Conservation (phyloP, 1,140 invertebrate species). For the Leptestheria dahalacensis region DNA sequence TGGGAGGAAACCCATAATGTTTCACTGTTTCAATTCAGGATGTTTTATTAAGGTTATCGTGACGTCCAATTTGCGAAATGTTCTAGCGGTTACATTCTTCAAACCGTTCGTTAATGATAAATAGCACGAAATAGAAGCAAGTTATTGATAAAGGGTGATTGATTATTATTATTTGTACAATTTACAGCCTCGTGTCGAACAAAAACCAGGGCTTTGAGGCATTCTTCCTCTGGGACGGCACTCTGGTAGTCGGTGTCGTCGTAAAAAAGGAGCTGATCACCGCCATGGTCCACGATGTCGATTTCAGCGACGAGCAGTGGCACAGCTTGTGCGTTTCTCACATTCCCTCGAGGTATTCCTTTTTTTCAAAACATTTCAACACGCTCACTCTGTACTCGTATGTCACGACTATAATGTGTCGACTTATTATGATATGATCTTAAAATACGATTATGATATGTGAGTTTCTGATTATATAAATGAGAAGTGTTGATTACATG, state of each 20-base stretch:
- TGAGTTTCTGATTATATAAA: no score
- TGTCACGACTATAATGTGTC: no score
- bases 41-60: no score
- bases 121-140: neutral
- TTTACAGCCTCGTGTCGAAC: conserved; percentile 35
- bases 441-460: no score
- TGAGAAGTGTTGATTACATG: no score
- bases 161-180: conserved; percentile 8
- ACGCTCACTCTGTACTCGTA: no score
- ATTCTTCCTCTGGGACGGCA: conserved; percentile 38
- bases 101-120: no score
- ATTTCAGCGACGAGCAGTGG: conserved; percentile 40
- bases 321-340: conserved; percentile 43
- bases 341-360: conserved; percentile 30
- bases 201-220: conserved; percentile 41
- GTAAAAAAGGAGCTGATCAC: conserved; percentile 41
- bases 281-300: conserved; percentile 33
- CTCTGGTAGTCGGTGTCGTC: conserved; percentile 38
- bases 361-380: conserved; percentile 1
- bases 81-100: no score
- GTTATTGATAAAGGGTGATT: conserved; percentile 2
- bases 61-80: no score
- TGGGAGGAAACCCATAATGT: no score
- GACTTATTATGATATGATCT: no score
- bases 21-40: no score